Evolutionary conservation across 1,140 invertebrate species (phyloP), one percentile per base, ranked within the genome.

Genomic region (Bombus breviceps): DNA sequence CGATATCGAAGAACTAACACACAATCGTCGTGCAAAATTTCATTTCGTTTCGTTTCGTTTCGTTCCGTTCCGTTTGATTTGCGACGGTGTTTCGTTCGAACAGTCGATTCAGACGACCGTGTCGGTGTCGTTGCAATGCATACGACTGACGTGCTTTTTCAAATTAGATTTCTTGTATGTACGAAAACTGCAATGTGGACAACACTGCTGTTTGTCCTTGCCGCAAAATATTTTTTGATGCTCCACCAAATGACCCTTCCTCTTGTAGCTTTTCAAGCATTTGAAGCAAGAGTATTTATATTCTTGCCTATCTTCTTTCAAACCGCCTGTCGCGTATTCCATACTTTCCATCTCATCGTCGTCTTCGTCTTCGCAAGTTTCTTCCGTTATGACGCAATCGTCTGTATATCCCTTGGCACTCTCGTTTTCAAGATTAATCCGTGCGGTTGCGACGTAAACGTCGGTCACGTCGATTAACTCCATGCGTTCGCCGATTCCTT

Each of bases 211-310:
- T 8, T 76, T 66, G 10, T 83, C 69, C 9, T 83, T 83, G 34
- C 59, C 43, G 22, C 73, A 68, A 28, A 83, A 77, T 66, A 76
- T 83, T 32, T 39, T 75, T 9, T 76, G 72, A n/a, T 76, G 57
- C 5, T 83, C 72, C 6, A 76, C 41, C 62, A 66, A 9, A 6
- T 77, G 22, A 13, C 81, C 43, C 18, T 83, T 83, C 6, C 59
- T n/a, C 12, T 76, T 53, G 34, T 64, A 82, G 18, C 41, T 75
- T 34, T 74, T 83, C 10, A 41, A 9, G 12, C 79, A 81, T 12
- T 22, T 81, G 25, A 37, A 28, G 4, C 79, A 81, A 10, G 47
- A 57, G 10, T 72, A 81, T 1, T 59, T 81, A 37, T 41, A 72
- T 28, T 81, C 34, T 12, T 25, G 68, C 8, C 6, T 32, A 1